phyloP scores from a whole-genome alignment of 2,888 invertebrate species.

The Acholoe squamosa region DNA sequence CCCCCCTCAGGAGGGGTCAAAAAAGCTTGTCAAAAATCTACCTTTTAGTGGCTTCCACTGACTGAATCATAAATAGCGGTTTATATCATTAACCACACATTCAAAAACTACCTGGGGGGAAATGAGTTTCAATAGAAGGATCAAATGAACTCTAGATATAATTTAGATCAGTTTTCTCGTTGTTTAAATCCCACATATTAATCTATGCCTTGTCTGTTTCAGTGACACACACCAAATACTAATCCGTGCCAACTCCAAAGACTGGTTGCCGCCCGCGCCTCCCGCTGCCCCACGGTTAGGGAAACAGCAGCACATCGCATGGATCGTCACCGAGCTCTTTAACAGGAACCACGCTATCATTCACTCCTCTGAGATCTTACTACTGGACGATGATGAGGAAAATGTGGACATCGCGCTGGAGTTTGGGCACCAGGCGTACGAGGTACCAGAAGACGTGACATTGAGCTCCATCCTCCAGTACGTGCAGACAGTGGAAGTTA shows the following conservation, averaged over 20 bases:
- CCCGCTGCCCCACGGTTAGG: conserved; percentile 69
- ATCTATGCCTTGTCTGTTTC: conserved; percentile 65
- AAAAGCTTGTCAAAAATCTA: no score
- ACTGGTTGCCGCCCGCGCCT: conserved; percentile 72
- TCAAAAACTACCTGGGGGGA: no score
- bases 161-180: no score
- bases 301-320: conserved; percentile 78
- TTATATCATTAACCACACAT: no score
- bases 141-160: no score
- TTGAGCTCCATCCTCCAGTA: conserved; percentile 64
- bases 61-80: no score
- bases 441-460: conserved; percentile 73
- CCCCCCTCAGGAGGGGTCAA: no score
- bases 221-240: conserved; percentile 76
- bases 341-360: conserved; percentile 74
- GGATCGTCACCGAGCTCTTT: conserved; percentile 76
- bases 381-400: conserved; percentile 78
- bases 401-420: conserved; percentile 76
- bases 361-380: conserved; percentile 75
- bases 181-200: conserved; percentile 65
- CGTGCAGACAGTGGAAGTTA: conserved; percentile 54
- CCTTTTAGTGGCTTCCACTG: no score
- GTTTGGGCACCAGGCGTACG: conserved; percentile 77
- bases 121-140: no score
- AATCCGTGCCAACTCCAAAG: conserved; percentile 77